phyloP scores from a whole-genome alignment of 1,140 invertebrate genomes.

The Heliconius melpomene region DNA sequence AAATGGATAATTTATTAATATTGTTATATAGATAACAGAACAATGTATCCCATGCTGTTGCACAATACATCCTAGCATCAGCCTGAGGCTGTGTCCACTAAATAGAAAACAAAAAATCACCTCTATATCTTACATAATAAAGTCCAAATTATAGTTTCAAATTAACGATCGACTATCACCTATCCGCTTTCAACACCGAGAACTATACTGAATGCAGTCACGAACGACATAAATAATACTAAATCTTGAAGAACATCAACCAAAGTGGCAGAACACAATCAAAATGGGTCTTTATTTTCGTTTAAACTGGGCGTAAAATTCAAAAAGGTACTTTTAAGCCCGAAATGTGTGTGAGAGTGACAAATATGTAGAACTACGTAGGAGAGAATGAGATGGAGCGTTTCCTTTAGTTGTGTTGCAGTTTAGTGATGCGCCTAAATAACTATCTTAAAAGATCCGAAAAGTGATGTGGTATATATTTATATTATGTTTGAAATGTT shows the following conservation, averaged over 20 bases:
- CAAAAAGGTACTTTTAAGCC: neutral
- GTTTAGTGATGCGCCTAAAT: constrained; percentile 24
- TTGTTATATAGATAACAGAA: constrained; percentile 44
- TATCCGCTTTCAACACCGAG: constrained; percentile 68
- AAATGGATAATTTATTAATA: constrained; percentile 44
- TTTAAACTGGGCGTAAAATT: constrained; percentile 36
- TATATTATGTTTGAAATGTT: neutral
- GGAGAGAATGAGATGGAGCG: constrained; percentile 37
- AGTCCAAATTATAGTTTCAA: constrained; percentile 32
- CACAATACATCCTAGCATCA: constrained; percentile 52
- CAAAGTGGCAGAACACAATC: constrained; percentile 4
- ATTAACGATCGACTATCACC: constrained; percentile 37
- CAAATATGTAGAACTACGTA: constrained; percentile 35
- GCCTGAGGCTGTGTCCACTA: constrained; percentile 42
- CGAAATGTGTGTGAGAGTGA: constrained; percentile 45
- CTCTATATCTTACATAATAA: constrained; percentile 29
- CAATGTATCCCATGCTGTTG: constrained; percentile 46
- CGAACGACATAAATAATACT: constrained; percentile 74
- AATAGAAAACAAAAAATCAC: constrained; percentile 12
- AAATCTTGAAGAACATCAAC: constrained; percentile 50
- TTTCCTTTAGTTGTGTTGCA: constrained; percentile 9
- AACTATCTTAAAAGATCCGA: neutral
- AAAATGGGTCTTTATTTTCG: neutral
- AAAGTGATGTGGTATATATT: neutral
- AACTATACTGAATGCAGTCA: constrained; percentile 67